A percentile compares a stretch with the other conserved stretches of the same genome.
Evolutionary conservation across 2,888 invertebrate genomes (phyloP).

Genomic region (Acrobasis consociella): DNA sequence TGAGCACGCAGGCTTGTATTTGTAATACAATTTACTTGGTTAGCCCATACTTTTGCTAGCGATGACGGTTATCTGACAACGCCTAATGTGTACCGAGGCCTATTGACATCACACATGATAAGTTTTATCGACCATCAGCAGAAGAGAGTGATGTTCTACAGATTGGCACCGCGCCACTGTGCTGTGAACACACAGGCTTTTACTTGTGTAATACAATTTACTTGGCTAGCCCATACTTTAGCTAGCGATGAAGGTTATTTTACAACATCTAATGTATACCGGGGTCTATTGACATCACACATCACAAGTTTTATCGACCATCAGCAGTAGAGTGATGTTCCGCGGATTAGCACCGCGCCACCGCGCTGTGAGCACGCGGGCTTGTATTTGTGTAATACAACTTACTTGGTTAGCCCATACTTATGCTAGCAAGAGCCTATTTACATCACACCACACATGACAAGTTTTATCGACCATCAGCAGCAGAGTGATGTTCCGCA

Average conservation of each 20-base stretch:
- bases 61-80: too few species aligned
- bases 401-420: too few species aligned
- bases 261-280: too few species aligned
- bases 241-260: too few species aligned
- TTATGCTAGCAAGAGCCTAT: background rate
- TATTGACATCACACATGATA: background rate
- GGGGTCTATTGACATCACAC: too few species aligned
- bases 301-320: too few species aligned
- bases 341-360: too few species aligned
- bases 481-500: slow-evolving; percentile 25
- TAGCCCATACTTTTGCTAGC: too few species aligned
- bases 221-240: background rate
- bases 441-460: too few species aligned
- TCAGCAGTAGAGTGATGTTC: too few species aligned
- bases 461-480: slow-evolving; percentile 26
- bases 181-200: background rate
- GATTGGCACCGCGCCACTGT: slow-evolving; percentile 10
- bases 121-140: background rate
- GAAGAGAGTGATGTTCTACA: background rate
- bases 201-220: background rate
- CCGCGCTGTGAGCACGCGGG: slow-evolving; percentile 39
- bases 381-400: too few species aligned
- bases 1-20: slow-evolving; percentile 29
- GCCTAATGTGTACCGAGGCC: too few species aligned
- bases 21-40: background rate